Percentiles rank a stretch among this genome's conserved stretches.
Conservation (phyloP, 2,888 invertebrate species). For the Cheilosia scutellata region DNA sequence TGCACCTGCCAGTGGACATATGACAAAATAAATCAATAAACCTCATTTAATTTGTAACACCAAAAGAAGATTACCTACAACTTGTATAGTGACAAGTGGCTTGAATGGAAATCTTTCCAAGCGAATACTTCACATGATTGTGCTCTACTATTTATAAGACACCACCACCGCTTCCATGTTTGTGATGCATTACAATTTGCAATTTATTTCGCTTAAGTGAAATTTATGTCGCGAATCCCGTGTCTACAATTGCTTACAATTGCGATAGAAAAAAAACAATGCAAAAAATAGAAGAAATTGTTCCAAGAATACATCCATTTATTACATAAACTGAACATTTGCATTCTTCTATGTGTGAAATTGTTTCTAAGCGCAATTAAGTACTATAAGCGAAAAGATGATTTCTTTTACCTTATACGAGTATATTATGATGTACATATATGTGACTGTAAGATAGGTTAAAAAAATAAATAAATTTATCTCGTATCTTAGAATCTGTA, state of each 20-base stretch:
- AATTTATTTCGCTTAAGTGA: slow-evolving; percentile 30
- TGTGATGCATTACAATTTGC: slow-evolving; percentile 14
- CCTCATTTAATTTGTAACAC: no score
- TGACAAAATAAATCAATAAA: no score
- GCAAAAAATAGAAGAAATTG: neutral
- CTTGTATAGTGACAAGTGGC: no score
- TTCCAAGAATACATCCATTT: neutral
- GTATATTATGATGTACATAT: neutral
- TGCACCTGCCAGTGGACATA: no score
- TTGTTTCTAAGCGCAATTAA: slow-evolving; percentile 6
- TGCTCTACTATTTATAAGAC: neutral
- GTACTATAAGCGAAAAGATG: neutral
- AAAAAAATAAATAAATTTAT: neutral
- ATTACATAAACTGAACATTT: slow-evolving; percentile 5
- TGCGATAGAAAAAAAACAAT: slow-evolving; percentile 29
- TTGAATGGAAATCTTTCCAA: neutral
- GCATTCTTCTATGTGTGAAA: slow-evolving; percentile 2
- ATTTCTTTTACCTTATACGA: neutral
- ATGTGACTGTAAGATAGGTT: neutral
- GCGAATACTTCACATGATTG: neutral
- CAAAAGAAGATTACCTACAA: no score
- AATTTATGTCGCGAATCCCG: neutral
- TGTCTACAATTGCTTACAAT: slow-evolving; percentile 43
- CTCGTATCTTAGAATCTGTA: neutral
- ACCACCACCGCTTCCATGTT: no score